Conservation (phyloP, 1,140 invertebrate genomes). For the Sitobion miscanthi region DNA sequence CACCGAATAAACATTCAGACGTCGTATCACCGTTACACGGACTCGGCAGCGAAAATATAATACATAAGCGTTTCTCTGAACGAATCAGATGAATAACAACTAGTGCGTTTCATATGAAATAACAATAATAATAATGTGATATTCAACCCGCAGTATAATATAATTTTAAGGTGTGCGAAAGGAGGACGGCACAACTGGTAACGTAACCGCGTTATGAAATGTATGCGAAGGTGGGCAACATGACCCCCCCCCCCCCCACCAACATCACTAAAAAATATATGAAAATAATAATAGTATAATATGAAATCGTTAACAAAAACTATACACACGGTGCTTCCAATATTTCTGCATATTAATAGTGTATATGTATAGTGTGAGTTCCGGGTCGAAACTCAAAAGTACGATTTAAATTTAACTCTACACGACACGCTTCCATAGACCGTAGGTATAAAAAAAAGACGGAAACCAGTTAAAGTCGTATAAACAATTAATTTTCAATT, state of each 20-base stretch:
- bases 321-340: neutral
- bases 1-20: constrained; percentile 21
- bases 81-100: neutral
- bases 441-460: neutral
- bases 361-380: neutral
- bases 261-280: neutral
- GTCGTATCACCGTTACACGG: neutral
- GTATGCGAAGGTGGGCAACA: neutral
- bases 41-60: neutral
- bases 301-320: neutral
- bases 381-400: neutral
- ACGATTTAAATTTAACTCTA: neutral
- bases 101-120: neutral
- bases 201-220: neutral
- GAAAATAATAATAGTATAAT: too few relatives aligned
- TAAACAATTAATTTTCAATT: neutral
- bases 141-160: neutral
- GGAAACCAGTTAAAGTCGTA: neutral
- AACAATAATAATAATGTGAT: neutral
- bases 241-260: neutral
- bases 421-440: neutral
- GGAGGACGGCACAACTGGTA: neutral
- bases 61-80: neutral
- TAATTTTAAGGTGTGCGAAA: neutral
- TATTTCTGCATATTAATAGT: neutral